Evolutionary conservation across 2,113 vertebrate genomes (phyloP).

Genomic region (Neofelis nebulosa): DNA sequence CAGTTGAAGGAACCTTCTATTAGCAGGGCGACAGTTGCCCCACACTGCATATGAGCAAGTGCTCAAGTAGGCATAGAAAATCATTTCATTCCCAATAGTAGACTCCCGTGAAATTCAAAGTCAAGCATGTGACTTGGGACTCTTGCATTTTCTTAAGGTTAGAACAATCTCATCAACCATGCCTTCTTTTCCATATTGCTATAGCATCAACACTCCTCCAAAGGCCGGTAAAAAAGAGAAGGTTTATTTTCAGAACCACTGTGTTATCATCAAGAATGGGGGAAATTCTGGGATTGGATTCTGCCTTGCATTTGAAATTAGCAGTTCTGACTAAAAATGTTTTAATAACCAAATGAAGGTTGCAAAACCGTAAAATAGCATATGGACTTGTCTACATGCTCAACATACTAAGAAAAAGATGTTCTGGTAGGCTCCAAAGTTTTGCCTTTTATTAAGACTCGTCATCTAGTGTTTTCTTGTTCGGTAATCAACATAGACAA

Average conservation of each 20-base stretch:
- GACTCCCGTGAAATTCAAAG: background rate
- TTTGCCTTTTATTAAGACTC: background rate
- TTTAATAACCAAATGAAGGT: background rate
- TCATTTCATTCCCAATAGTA: background rate
- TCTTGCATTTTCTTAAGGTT: background rate
- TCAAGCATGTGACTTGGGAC: background rate
- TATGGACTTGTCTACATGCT: background rate
- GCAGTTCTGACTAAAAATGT: background rate
- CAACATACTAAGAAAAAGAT: background rate
- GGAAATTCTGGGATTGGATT: background rate
- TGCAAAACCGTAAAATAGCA: background rate
- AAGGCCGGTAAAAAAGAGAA: background rate
- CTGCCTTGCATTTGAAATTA: background rate
- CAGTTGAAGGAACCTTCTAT: background rate
- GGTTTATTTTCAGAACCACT: background rate
- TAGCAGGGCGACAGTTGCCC: background rate
- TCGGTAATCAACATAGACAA: background rate
- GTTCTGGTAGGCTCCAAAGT: background rate
- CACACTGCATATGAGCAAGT: background rate
- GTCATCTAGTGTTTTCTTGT: background rate
- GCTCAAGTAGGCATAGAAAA: background rate
- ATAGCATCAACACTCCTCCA: background rate
- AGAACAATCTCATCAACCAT: background rate
- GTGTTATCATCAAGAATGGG: background rate
- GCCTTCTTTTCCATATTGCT: background rate